Evolutionary conservation across 2,888 invertebrate species (phyloP).

Genomic region (Synanthedon myopaeformis): DNA sequence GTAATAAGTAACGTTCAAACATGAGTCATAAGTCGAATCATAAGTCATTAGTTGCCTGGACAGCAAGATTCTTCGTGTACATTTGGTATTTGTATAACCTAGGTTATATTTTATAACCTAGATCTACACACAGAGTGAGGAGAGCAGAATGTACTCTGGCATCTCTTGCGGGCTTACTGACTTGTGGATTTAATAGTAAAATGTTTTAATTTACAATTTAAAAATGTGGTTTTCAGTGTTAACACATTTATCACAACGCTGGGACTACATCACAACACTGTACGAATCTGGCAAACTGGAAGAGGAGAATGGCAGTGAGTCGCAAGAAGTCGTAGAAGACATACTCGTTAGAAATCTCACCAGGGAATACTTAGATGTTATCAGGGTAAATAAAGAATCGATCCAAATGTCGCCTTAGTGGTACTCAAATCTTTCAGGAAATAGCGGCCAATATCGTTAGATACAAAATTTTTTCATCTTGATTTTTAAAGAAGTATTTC

Average conservation of each 20-base stretch:
- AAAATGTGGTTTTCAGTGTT: constrained; percentile 59
- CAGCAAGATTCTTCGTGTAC: too few species aligned
- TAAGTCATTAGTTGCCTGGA: too few species aligned
- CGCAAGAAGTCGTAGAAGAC: constrained; percentile 87
- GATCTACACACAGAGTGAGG: too few species aligned
- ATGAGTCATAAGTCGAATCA: too few species aligned
- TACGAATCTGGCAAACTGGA: constrained; percentile 82
- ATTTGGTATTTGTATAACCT: too few species aligned
- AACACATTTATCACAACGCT: constrained; percentile 77
- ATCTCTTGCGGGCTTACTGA: background rate
- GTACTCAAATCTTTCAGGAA: too few species aligned
- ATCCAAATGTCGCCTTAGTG: too few species aligned
- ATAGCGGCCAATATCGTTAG: too few species aligned
- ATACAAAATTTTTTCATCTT: too few species aligned
- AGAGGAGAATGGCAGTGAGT: constrained; percentile 79
- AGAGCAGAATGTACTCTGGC: background rate
- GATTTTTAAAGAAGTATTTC: too few species aligned
- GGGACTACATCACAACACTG: constrained; percentile 82
- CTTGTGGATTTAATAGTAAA: background rate
- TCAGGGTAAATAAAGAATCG: constrained; percentile 62
- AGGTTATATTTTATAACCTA: too few species aligned
- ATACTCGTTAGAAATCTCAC: constrained; percentile 88
- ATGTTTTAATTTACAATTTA: constrained; percentile 4
- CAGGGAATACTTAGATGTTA: constrained; percentile 87
- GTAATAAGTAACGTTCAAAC: too few species aligned